Evolutionary conservation across 64 coral and sea anemone species (phyloP), one percentile per base, ranked within the genome.

Genomic region (Montipora efflorescens): DNA sequence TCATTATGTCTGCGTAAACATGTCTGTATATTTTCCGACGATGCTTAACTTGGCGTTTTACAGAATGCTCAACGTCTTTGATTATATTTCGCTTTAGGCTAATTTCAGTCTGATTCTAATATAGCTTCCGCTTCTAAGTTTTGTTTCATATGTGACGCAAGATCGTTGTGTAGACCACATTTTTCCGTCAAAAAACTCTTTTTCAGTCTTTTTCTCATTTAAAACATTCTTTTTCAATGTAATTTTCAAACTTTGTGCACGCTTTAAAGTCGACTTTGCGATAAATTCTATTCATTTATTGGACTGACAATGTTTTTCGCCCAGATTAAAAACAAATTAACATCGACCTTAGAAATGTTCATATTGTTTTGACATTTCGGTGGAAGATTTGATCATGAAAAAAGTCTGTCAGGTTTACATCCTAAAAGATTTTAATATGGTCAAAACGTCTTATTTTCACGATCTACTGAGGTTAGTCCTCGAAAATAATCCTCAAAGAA

Each of bases 321-420:
- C 18, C 23, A 83, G 58, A 66, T 83, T 83, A 62, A 4, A 47
- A 19, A 83, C 6, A 23, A 44, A 83, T 79, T 79, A 79, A 79
- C 61, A 83, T 61, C 80, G 80, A 14, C 80, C 62, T 44, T 45
- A 58, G 55, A 59, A 66, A 66, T 55, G 23, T 7, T 57, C 53
- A 18, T 16, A 18, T 68, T 14, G 16, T 68, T 68, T 68, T 68
- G 12, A 18, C 64, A 14, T 68, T 68, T n/a, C 12, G 64, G 16
- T 68, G 12, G 16, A 68, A 68, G 64, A 57, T 57, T 57, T 57
- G 11, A 36, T 36, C 36, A 57, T 57, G 53, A 57, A 57, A 0
- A 6, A 1, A 8, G 53, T 57, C 53, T 8, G 53, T 11, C 6
- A 8, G 53, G 53, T 57, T 57, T 57, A 57, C 7, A 57, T 11